Base-by-base conservation (phyloP, 2,797 vertebrate genomes). In the Manis pentadactyla region DNA sequence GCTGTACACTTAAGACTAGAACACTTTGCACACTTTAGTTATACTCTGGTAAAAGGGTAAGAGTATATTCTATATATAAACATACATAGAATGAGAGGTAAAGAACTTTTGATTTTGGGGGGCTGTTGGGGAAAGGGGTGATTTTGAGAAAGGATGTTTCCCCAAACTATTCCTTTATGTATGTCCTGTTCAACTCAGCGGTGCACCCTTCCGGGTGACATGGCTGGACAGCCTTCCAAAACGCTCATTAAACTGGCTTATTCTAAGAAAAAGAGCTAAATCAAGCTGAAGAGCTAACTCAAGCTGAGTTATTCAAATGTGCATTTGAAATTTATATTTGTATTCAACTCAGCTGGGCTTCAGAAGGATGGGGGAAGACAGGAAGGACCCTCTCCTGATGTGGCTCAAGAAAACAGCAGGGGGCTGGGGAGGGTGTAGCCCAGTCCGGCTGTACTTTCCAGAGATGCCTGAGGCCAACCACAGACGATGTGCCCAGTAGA, bases 301-400 rank as follows among this genome's bases (percentile, higher is more conserved):
- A 31, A 74, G 71, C 71, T 31, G 74, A 34, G 46, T 46, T 46
- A 46, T 46, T 46, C 46, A 46, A 87, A 61, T 21, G 29, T 77
- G 34, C 53, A n/a, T 61, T 39, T 51, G 63, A 73, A 77, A 61
- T 87, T 66, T 83, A 51, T 49, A 39, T 73, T 61, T 85, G 84
- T 92, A 18, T 59, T 92, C 49, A 66, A 46, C 59, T 53, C 55
- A n/a, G 14, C 9, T 37, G 69, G 59, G 34, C 39, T 66, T 61
- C 75, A 29, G 68, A 59, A 57, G 21, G 55, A 66, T 23, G 18
- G 18, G 11, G 5, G 19, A 27, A 10, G 49, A 46, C 31, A 55
- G 71, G 31, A 75, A 91, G 18, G 53, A 31, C 29, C 7, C 7
- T 86, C 37, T 81, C 74, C 25, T 18, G 23, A 57, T 27, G 61